phyloP scores from a whole-genome alignment of 64 coral and sea anemone species.

The Pachyseris speciosa region DNA sequence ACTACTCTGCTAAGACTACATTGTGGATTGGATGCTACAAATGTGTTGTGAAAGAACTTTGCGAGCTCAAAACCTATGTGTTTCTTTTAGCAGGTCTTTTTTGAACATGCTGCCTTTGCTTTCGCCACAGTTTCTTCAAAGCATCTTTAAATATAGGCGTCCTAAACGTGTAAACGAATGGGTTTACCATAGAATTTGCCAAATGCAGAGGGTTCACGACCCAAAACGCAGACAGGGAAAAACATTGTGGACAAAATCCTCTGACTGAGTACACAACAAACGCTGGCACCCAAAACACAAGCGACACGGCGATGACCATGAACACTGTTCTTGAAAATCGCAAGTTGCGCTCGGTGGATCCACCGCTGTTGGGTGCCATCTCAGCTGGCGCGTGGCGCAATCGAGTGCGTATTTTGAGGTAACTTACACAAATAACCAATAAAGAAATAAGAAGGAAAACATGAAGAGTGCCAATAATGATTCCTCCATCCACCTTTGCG shows the following conservation, averaged over 20 bases:
- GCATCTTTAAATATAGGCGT: background rate
- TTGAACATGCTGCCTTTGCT: background rate
- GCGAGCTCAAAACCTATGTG: background rate
- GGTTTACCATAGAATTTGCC: conserved; percentile 8
- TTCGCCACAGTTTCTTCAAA: background rate
- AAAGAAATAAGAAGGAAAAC: background rate
- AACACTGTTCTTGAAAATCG: background rate
- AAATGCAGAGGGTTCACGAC: background rate
- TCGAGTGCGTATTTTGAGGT: background rate
- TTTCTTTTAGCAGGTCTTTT: background rate
- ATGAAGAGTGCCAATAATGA: background rate
- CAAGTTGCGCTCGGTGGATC: background rate
- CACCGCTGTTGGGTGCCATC: background rate
- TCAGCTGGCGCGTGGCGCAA: background rate
- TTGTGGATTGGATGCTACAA: too few relatives aligned
- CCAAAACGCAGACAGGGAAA: background rate
- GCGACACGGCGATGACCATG: background rate
- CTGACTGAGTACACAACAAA: background rate
- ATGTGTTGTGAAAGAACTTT: background rate
- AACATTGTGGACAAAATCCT: background rate
- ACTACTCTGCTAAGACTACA: too few relatives aligned
- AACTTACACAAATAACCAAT: background rate
- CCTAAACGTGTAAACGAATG: background rate
- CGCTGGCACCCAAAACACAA: background rate
- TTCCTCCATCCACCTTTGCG: background rate